Base-by-base conservation (phyloP, 64 coral and sea anemone genomes). In the Montipora foliosa region DNA sequence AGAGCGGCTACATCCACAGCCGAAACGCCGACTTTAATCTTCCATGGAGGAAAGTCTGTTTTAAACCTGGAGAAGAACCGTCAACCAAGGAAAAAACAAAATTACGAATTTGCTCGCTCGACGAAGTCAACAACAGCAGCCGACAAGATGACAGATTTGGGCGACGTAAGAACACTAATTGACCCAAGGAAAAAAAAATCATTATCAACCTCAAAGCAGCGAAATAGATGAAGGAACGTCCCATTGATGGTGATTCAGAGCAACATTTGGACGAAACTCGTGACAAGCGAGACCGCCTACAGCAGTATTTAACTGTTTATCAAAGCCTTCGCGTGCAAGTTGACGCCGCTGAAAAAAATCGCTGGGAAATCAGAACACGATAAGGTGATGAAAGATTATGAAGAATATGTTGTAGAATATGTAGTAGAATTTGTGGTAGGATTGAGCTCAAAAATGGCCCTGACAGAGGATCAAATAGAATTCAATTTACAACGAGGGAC, bases 1-100 rank as follows among this genome's bases (percentile, higher is more conserved):
- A 58, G 78, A 80, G 50, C 49, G 47, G 8, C 49, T 25, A 55
- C 49, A 58, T 80, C 48, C 77, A 79, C 47, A 17, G 48, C 45
- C 49, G 46, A 79, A 79, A 79, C 76, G 5, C 76, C 45, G 47
- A 79, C 47, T 50, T 53, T 21, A 79, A 79, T 79, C 49, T 79
- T 79, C 47, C 77, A 7, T 5, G 37, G 37, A 37, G 37, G 37
- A 37, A 37, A 37, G 37, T 0, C 49, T 21, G 45, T 50, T 79
- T 51, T 79, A 37, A 37, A 37, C 37, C 37, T 0, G 37, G 16
- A 80, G 78, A 79, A 79, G 77, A 80, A 80, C 48, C 75, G 8
- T 77, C 24, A 78, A 47, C 44, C 47, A 78, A 20, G 16, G 49
- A 49, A 50, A 50, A 47, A 5, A 44, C 6, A 76, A 76, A 76